Conservation (phyloP, 2,797 vertebrate species). For the Rhynchonycteris naso region DNA sequence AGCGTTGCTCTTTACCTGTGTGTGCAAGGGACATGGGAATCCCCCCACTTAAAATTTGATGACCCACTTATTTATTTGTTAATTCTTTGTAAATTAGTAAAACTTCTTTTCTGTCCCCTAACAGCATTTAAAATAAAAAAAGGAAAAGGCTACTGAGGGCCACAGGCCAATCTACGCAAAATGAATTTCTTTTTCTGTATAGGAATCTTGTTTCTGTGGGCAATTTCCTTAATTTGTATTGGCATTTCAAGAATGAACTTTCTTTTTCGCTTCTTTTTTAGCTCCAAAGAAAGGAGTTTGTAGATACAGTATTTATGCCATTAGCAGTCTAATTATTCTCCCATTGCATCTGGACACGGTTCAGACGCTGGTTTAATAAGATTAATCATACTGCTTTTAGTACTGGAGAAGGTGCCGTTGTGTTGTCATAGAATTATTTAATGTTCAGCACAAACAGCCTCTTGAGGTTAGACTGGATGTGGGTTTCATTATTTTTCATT, state of each 20-base stretch:
- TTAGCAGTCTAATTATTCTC: constrained; percentile 33
- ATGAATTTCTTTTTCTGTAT: neutral
- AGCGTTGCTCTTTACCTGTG: neutral
- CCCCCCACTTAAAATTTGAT: neutral
- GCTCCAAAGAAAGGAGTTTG: neutral
- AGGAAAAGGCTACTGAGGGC: neutral
- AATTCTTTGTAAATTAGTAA: neutral
- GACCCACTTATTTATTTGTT: neutral
- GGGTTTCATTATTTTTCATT: neutral
- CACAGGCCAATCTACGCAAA: neutral
- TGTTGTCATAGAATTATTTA: constrained; percentile 37
- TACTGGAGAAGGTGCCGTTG: neutral
- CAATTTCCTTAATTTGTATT: neutral
- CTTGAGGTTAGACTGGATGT: neutral
- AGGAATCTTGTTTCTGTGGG: neutral
- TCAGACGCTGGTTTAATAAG: constrained; percentile 57
- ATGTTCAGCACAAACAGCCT: neutral
- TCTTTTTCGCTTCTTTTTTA: constrained; percentile 20
- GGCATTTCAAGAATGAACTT: neutral
- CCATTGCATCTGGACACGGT: neutral
- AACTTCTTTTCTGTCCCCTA: neutral
- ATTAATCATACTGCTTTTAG: constrained; percentile 38
- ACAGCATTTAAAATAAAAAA: neutral
- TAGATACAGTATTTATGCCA: neutral
- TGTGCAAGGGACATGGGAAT: neutral